Evolutionary conservation across 23 tunicate species (phyloP).

Genomic region (Ciona savignyi): DNA sequence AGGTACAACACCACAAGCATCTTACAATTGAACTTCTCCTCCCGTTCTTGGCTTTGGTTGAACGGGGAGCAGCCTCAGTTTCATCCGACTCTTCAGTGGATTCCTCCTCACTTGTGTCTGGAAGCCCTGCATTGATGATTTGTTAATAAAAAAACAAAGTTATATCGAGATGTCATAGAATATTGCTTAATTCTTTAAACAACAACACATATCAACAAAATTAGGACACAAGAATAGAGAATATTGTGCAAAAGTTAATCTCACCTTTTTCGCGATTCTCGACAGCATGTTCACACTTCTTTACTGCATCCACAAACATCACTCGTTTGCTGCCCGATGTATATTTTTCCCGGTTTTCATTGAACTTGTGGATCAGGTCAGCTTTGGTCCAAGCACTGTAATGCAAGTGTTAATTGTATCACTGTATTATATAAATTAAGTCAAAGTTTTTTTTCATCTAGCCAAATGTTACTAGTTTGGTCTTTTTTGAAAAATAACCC

Average conservation of each 20-base stretch:
- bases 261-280: slow-evolving; percentile 48
- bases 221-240: no score
- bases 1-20: background rate
- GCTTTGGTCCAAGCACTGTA: slow-evolving; percentile 90
- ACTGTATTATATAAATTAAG: no score
- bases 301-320: slow-evolving; percentile 61
- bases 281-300: slow-evolving; percentile 49
- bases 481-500: no score
- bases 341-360: slow-evolving; percentile 50
- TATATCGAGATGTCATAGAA: no score
- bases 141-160: no score
- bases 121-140: slow-evolving; percentile 29
- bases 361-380: slow-evolving; percentile 51
- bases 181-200: no score
- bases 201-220: no score
- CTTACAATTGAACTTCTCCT: slow-evolving; percentile 2
- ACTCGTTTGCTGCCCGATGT: slow-evolving; percentile 30
- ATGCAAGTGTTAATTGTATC: background rate
- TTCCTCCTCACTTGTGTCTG: slow-evolving; percentile 50
- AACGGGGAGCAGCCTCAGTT: slow-evolving; percentile 51
- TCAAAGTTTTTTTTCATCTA: no score
- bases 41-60: slow-evolving; percentile 42
- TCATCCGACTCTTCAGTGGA: slow-evolving; percentile 26
- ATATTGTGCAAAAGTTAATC: no score
- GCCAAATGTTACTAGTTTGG: no score